Base-by-base conservation (phyloP, 2,888 invertebrate species). In the Herminia tarsipennalis region DNA sequence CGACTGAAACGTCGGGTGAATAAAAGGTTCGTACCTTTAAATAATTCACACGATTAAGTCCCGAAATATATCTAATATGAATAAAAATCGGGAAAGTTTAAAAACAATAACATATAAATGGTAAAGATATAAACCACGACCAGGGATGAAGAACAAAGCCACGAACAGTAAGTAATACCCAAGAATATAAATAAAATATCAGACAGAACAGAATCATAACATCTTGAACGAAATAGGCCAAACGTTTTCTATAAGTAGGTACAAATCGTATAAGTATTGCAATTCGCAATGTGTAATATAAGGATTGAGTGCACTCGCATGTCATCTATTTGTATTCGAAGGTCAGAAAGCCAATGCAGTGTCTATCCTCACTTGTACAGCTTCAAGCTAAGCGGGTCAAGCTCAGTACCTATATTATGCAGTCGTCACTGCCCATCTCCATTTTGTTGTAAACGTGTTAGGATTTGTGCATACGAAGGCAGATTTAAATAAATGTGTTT, bases 301-400 rank as follows among this genome's bases (percentile, higher is more conserved):
- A 43, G 44, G 37, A 28, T 39, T 35, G 16, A 25, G 18, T 20
- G 35, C 41, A 37, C 6, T 38, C 5, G 22, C 13, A 37, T 10
- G 40, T 36, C 30, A 38, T 20, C 32, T 58, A 58, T 63, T 57
- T 57, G 53, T 47, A 60, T 44, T 18, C 29, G 69, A 74, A 78
- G 78, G 78, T 59, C 54, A 47, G 12, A 53, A 67, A 70, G 64
- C 65, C 65, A 35, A 28, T 49, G 45, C 21, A 51, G 30, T 63
- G 62, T 52, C 21, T 44, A 58, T 64, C 49, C 60, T 54, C 64
- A 72, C 64, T 77, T 76, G 62, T 73, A 53, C 43, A 57, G 68
- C 75, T 79, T 80, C 76, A 70, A 66, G 63, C 66, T 59, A 70
- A 66, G 59, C 66, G 37, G 80, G 81, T 77, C 81, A 79, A 79